Percentiles rank a stretch among this genome's conserved stretches.
Evolutionary conservation across 53 echinoderm and acorn worm genomes (phyloP).

Genomic region (Stichopus horrens): DNA sequence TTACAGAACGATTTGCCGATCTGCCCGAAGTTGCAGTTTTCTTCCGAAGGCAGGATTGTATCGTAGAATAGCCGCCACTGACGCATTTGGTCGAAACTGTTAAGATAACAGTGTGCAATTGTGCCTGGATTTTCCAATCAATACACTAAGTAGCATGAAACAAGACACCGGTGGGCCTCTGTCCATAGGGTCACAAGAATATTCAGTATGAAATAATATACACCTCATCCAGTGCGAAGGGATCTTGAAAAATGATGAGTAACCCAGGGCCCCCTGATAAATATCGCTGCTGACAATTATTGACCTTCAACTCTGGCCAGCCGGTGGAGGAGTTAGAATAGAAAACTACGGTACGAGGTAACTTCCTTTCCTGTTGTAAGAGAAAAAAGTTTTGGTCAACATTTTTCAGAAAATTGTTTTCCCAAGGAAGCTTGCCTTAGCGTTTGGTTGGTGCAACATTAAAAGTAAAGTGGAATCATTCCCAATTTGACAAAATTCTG

Average conservation of each 20-base stretch:
- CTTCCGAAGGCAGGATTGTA: neutral
- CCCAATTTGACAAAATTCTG: too few relatives aligned
- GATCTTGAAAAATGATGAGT: neutral
- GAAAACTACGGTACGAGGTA: neutral
- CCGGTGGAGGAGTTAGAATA: neutral
- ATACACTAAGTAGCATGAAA: conserved; percentile 30
- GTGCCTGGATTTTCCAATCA: conserved; percentile 27
- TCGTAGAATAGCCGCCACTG: neutral
- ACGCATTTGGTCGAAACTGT: neutral
- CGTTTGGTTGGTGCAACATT: too few relatives aligned
- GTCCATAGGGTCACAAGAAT: conserved; percentile 40
- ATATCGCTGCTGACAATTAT: conserved; percentile 29
- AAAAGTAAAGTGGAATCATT: too few relatives aligned
- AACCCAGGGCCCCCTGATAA: conserved; percentile 33
- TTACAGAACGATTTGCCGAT: neutral
- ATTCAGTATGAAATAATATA: conserved; percentile 41
- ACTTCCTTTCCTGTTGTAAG: too few relatives aligned
- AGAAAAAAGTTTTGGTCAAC: too few relatives aligned
- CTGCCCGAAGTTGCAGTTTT: neutral
- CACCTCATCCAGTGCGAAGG: conserved; percentile 13
- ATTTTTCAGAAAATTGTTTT: too few relatives aligned
- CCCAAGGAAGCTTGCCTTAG: too few relatives aligned
- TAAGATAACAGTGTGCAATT: neutral
- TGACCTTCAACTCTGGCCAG: conserved; percentile 42
- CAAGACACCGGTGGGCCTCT: conserved; percentile 37